These are phyloP conservation scores for Muntiacus reevesi DNA, from an alignment of 2,113 vertebrate species.

Conservation along the genomic window DNA sequence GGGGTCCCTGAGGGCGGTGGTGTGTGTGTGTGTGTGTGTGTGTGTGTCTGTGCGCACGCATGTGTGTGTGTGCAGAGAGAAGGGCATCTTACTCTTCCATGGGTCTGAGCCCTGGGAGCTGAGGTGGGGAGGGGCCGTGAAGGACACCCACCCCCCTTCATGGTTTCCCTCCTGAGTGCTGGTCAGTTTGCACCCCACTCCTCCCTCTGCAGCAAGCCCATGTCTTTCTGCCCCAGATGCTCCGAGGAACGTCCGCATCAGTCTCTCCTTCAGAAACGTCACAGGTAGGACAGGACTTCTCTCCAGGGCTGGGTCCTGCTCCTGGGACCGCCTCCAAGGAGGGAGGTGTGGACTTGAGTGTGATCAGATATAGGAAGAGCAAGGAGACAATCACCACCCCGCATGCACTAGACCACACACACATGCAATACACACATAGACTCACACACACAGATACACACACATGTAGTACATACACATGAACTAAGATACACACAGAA, in stretches of 20 bases:
- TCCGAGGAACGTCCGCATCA: not conserved
- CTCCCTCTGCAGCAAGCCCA: not conserved
- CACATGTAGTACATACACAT: not conserved
- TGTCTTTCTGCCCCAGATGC: slow-evolving; percentile 8
- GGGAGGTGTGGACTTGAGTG: accelerated
- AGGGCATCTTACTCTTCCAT: too few species aligned
- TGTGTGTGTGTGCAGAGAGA: too few species aligned
- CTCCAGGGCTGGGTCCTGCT: not conserved
- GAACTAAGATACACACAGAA: not conserved
- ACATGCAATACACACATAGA: not conserved
- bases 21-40: not conserved
- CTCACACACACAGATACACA: accelerated
- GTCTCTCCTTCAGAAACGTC: not conserved
- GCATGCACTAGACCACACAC: not conserved
- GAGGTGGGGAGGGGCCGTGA: too few species aligned
- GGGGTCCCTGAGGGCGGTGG: accelerated
- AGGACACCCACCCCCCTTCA: accelerated
- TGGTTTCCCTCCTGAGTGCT: not conserved
- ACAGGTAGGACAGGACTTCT: not conserved
- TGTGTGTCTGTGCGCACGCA: accelerated
- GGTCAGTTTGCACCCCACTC: not conserved
- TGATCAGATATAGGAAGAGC: too few species aligned
- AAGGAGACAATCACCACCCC: accelerated
- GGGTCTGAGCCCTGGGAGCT: too few species aligned
- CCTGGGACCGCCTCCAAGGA: not conserved